These are phyloP conservation scores for Brachionus rotundiformis DNA, from an alignment of 1,140 invertebrate genomes.

Conservation along the genomic window DNA sequence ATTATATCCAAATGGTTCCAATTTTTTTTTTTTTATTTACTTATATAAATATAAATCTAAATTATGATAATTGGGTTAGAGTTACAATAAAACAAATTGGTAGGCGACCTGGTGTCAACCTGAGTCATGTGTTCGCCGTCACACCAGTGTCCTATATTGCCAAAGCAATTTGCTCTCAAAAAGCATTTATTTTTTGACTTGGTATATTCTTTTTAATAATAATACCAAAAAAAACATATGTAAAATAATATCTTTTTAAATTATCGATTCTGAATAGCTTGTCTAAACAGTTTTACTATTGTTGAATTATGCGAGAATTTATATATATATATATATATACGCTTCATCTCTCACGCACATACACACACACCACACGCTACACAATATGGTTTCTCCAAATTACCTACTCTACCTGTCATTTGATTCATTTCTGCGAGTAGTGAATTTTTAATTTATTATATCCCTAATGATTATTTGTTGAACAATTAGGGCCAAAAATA, in stretches of 20 bases:
- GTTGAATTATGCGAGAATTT: constrained; percentile 5
- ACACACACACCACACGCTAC: constrained; percentile 1
- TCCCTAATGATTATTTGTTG: neutral
- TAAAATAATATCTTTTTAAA: neutral
- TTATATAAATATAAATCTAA: neutral
- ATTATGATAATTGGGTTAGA: neutral
- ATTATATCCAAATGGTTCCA: neutral
- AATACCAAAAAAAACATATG: neutral
- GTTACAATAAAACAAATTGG: neutral
- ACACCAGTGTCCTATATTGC: neutral
- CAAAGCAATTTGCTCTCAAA: neutral
- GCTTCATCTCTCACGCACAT: too few relatives aligned
- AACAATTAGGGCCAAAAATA: neutral
- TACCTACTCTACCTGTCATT: constrained; percentile 3
- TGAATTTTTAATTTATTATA: too few relatives aligned
- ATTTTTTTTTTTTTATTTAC: neutral
- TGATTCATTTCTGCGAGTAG: neutral
- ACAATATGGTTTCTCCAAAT: neutral
- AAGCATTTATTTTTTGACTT: neutral
- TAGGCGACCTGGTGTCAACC: neutral
- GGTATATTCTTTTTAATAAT: neutral
- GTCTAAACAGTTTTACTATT: constrained; percentile 14
- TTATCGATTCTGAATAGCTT: neutral
- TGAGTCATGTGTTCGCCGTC: neutral
- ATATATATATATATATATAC: too few relatives aligned